Evolutionary conservation across 2,113 vertebrate genomes (phyloP).

Genomic region (Apodemus speciosus): DNA sequence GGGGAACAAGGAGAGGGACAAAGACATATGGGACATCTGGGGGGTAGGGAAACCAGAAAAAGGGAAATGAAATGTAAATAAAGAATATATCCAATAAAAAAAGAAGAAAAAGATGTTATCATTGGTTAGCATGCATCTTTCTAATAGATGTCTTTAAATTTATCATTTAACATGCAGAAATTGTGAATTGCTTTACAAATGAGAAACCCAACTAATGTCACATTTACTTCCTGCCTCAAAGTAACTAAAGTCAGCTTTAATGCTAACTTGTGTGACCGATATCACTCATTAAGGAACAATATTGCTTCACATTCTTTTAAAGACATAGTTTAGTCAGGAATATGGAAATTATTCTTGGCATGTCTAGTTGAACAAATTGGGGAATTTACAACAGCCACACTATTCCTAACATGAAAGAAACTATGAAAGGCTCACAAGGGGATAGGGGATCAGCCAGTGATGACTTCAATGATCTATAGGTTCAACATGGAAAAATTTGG

Average conservation of each 20-base stretch:
- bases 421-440: not conserved
- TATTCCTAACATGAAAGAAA: not conserved
- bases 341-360: not conserved
- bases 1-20: too few species aligned
- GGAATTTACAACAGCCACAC: not conserved
- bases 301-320: not conserved
- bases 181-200: not conserved
- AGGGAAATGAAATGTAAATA: too few species aligned
- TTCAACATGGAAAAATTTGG: not conserved
- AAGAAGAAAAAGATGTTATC: not conserved
- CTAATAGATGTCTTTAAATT: conserved; percentile 18
- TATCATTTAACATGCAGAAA: conserved; percentile 37
- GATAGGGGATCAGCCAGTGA: not conserved
- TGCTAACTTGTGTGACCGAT: not conserved
- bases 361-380: conserved; percentile 14
- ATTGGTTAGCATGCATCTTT: conserved; percentile 6
- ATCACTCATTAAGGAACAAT: not conserved
- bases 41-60: too few species aligned
- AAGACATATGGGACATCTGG: too few species aligned
- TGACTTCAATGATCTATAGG: not conserved
- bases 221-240: not conserved
- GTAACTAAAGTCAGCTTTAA: not conserved
- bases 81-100: too few species aligned
- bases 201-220: not conserved
- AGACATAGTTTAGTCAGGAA: conserved; percentile 1